Conservation (phyloP, 1,140 invertebrate genomes). For the Anadara kagoshimensis region DNA sequence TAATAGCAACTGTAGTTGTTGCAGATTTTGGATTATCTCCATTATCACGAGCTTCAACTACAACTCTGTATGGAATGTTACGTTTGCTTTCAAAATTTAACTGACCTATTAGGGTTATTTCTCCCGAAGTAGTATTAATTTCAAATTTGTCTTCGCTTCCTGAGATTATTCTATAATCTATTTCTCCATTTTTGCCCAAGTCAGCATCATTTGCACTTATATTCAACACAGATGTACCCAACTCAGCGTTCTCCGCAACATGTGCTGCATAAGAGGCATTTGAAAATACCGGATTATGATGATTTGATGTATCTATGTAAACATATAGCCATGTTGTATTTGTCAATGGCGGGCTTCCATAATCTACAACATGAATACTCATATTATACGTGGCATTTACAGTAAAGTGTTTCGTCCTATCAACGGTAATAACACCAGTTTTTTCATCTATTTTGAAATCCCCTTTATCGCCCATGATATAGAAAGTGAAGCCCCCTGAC, state of each 20-base stretch:
- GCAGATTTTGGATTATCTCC: slow-evolving; percentile 35
- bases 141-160: slow-evolving; percentile 20
- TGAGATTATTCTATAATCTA: slow-evolving; percentile 36
- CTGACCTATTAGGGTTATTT: slow-evolving; percentile 28
- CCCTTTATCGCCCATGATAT: slow-evolving; percentile 34
- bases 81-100: slow-evolving; percentile 39
- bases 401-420: slow-evolving; percentile 27
- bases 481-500: slow-evolving; percentile 50
- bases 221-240: background rate
- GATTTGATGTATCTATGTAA: slow-evolving; percentile 28
- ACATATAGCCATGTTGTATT: slow-evolving; percentile 4
- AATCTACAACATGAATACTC: slow-evolving; percentile 44
- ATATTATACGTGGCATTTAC: slow-evolving; percentile 44
- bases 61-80: slow-evolving; percentile 21
- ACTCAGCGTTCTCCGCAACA: background rate
- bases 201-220: slow-evolving; percentile 45
- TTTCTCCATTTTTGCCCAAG: slow-evolving; percentile 40
- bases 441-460: slow-evolving; percentile 45
- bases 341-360: slow-evolving; percentile 46
- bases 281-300: slow-evolving; percentile 3
- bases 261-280: background rate
- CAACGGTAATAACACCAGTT: slow-evolving; percentile 35
- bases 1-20: slow-evolving; percentile 36
- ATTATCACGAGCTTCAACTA: slow-evolving; percentile 40
- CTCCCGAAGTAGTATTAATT: slow-evolving; percentile 37